Base-by-base conservation (phyloP, 2,113 vertebrate genomes). In the Corydoras sp. region DNA sequence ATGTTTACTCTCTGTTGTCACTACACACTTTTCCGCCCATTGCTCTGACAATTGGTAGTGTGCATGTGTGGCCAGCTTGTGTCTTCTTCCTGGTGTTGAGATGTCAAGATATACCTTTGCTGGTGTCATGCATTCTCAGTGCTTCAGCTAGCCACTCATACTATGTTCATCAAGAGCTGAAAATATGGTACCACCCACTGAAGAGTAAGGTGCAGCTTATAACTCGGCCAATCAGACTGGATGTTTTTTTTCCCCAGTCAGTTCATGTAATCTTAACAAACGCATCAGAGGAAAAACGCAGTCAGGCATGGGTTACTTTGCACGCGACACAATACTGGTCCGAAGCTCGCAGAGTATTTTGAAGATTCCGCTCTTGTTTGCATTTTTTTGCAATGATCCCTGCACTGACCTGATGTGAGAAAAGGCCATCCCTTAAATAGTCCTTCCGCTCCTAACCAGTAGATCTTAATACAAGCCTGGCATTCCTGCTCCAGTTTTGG, bases 321-420 rank as follows among this genome's bases (percentile, higher is more conserved):
- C 86, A 87, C 81, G 83, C 82, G 74, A 86, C 76, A 77, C 50
- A 75, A 43, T 43, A 53, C 71, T 76, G 6, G 31, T 4, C 64
- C 48, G 10, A 62, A 48, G 14, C 31, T 65, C 81, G 87, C 86
- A 12, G 29, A 55, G 62, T 15, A 56, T 67, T 32, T 35, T 58
- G 54, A 74, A 70, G 59, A 73, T 14, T 50, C 58, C 67, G 54
- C 6, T 0, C 55, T 75, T 86, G 84, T 88, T 88, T 86, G 79
- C 81, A 86, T 88, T 85, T 83, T 83, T 82, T 61, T 59, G 0
- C 77, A 80, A 81, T 83, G 85, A 86, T 68, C 67, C 82, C 82
- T 71, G 68, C 62, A 2, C 73, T 14, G 81, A 81, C 75, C 73
- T 24, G n/a, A 73, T 48, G 81, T 79, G 74, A 68, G 65, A 76